Percentiles rank a stretch among this genome's conserved stretches.
Conservation (phyloP, 2,888 invertebrate species). For the Liopterus haemorrhoidalis region DNA sequence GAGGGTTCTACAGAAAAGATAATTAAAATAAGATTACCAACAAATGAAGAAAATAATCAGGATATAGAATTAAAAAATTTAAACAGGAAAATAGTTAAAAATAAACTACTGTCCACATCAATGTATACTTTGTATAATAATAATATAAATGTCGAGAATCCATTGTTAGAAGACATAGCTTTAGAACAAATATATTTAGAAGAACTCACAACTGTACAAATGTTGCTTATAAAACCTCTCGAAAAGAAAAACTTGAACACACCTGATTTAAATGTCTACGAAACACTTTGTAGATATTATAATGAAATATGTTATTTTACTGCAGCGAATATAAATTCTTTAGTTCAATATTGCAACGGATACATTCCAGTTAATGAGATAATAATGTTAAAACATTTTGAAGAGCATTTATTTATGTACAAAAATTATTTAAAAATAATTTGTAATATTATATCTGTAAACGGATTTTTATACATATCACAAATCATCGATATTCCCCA, state of each 20-base stretch:
- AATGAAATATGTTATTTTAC: constrained; percentile 63
- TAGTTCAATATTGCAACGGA: constrained; percentile 64
- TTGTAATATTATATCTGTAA: constrained; percentile 67
- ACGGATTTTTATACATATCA: constrained; percentile 63
- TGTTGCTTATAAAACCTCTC: constrained; percentile 58
- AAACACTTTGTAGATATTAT: constrained; percentile 61
- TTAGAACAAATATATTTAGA: constrained; percentile 64
- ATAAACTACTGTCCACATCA: constrained; percentile 33
- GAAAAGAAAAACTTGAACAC: constrained; percentile 55
- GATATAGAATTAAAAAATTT: constrained; percentile 19
- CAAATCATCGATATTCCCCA: constrained; percentile 57
- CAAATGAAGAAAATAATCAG: constrained; percentile 9
- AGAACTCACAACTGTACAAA: constrained; percentile 59
- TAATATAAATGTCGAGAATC: constrained; percentile 27
- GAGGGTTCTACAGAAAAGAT: constrained; percentile 36
- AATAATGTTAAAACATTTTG: constrained; percentile 61
- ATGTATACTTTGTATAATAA: constrained; percentile 37
- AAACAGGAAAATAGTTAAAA: constrained; percentile 17
- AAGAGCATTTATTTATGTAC: constrained; percentile 66
- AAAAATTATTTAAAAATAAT: constrained; percentile 64
- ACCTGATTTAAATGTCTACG: constrained; percentile 56
- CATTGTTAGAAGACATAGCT: constrained; percentile 41
- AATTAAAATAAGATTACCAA: constrained; percentile 25
- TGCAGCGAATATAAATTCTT: constrained; percentile 60
- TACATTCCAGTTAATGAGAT: constrained; percentile 62